Base-by-base conservation (phyloP, 2,113 vertebrate species). In the Upupa epops region DNA sequence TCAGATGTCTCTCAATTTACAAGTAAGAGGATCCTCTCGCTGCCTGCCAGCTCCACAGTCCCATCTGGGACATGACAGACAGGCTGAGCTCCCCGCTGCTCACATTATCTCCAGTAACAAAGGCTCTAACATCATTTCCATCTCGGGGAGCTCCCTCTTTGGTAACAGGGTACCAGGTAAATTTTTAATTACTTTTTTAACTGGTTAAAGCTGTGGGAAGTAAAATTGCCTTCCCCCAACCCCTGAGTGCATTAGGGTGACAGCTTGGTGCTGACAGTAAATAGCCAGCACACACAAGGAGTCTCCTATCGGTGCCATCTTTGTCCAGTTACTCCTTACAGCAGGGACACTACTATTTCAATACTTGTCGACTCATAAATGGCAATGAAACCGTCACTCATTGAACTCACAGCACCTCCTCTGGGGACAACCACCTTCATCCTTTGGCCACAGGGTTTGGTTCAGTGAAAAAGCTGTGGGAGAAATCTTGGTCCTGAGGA, bases 11-110 rank as follows among this genome's bases (percentile, higher is more conserved):
- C 83, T 95, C 93, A 88, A 72, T 86, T 95, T 96, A 93, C 94
- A 90, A n/a, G 94, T 93, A 96, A 96, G 88, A 86, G 72, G 96
- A 95, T 96, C 95, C 95, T 88, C 25, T 55, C 63, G 76, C 65
- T 72, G 76, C 73, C 66, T 96, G 92, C 94, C 94, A 96, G 92
- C 86, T 81, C 92, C 16, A 64, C 88, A 34, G 64, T 4, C 89
- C 75, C 82, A 59, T 89, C 52, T 64, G 81, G 49, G 70, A n/a
- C 75, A 71, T 46, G 94, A 88, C 60, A 88, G 86, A 90, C 88
- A 42, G 71, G 64, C 91, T 63, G 83, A 85, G 85, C 75, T 92
- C 34, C 56, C 42, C 11, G 3, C 29, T 18, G 65, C 92, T 75
- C 1, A 0, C 2, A 17, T 89, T 63, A 22, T 80, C 85, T 5